phyloP scores from a whole-genome alignment of 2,888 invertebrate species.

The Andrena praecox region DNA sequence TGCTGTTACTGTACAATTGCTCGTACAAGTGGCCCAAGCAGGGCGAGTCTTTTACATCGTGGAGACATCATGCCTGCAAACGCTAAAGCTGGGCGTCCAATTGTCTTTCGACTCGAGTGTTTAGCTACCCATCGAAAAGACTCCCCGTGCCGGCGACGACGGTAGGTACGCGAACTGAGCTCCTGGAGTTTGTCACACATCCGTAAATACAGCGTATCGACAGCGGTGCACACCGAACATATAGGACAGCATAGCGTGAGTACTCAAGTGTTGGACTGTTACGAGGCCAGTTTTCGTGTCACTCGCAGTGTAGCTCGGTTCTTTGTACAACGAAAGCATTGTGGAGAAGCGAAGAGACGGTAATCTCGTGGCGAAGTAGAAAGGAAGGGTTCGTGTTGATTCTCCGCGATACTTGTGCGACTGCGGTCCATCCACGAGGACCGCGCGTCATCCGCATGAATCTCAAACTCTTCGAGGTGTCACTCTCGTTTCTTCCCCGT shows the following conservation, averaged over 20 bases:
- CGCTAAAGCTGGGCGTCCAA: background rate
- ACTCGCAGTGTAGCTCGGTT: conserved; percentile 29
- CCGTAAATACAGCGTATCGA: conserved; percentile 56
- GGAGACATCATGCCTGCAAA: too few species aligned
- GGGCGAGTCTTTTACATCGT: background rate
- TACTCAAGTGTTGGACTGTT: conserved; percentile 55
- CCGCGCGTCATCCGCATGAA: conserved; percentile 69
- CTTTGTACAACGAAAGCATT: conserved; percentile 65
- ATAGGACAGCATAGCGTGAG: conserved; percentile 67
- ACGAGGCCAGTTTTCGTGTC: conserved; percentile 65
- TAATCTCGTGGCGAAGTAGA: conserved; percentile 27
- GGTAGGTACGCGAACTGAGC: conserved; percentile 25
- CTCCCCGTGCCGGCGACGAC: conserved; percentile 17
- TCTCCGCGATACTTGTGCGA: background rate
- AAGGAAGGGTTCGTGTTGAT: conserved; percentile 32
- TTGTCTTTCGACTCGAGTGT: background rate
- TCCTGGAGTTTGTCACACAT: conserved; percentile 36
- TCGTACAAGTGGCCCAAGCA: background rate
- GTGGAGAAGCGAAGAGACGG: conserved; percentile 49
- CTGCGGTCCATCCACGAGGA: background rate
- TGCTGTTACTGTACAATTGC: conserved; percentile 2
- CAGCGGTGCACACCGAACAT: conserved; percentile 71
- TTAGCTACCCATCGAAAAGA: background rate
- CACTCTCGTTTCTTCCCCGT: background rate
- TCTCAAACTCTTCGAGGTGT: conserved; percentile 32